A percentile compares a stretch with the other conserved stretches of the same genome.
Conservation (phyloP, 2,797 vertebrate species). For the Clarias pachynema region DNA sequence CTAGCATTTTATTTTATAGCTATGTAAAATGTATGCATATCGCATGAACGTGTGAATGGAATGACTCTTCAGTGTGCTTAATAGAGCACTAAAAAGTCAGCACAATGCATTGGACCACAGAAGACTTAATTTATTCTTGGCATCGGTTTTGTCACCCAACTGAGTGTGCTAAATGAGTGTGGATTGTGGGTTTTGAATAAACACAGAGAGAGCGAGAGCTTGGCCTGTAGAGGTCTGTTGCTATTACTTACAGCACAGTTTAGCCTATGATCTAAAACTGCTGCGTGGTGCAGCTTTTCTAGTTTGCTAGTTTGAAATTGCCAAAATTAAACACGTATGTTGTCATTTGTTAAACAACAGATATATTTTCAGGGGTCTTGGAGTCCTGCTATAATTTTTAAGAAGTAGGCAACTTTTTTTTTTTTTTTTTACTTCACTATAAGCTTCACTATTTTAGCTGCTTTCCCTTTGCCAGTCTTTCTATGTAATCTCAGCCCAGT, state of each 20-base stretch:
- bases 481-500: slow-evolving; percentile 13
- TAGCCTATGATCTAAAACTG: slow-evolving; percentile 24
- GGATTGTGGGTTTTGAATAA: slow-evolving; percentile 33
- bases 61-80: slow-evolving; percentile 44
- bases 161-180: slow-evolving; percentile 44
- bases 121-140: slow-evolving; percentile 45
- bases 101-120: slow-evolving; percentile 40
- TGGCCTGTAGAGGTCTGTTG: slow-evolving; percentile 30
- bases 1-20: slow-evolving; percentile 48
- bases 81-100: slow-evolving; percentile 38
- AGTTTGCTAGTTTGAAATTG: slow-evolving; percentile 30
- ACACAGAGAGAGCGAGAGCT: slow-evolving; percentile 18
- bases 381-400: slow-evolving; percentile 29
- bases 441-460: neutral
- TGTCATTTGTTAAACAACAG: slow-evolving; percentile 36
- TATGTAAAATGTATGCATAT: slow-evolving; percentile 55
- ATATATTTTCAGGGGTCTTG: slow-evolving; percentile 38
- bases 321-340: slow-evolving; percentile 27
- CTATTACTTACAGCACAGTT: slow-evolving; percentile 39
- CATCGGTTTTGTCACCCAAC: slow-evolving; percentile 46
- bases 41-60: slow-evolving; percentile 38
- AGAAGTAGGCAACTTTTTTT: slow-evolving; percentile 20
- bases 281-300: slow-evolving; percentile 17
- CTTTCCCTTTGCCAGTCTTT: slow-evolving; percentile 37
- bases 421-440: neutral